Conservation (phyloP, 2,888 invertebrate genomes). For the Stenurella melanura region DNA sequence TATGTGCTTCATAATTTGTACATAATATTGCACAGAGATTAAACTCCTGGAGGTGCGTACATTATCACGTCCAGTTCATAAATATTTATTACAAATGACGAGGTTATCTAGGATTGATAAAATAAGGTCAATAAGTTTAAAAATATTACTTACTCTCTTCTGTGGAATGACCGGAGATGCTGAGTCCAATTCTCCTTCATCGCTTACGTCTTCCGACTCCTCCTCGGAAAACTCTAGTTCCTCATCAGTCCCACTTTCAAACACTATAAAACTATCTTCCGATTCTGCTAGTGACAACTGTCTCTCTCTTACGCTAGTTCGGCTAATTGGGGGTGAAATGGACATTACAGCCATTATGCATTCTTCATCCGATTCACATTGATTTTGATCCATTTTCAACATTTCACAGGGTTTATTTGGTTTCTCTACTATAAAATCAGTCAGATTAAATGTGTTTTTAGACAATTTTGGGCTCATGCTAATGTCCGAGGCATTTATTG, state of each 20-base stretch:
- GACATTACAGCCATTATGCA: neutral
- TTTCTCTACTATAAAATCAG: conserved; percentile 46
- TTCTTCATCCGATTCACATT: conserved; percentile 26
- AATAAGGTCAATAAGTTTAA: neutral
- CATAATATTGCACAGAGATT: too few species aligned
- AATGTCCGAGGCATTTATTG: conserved; percentile 37
- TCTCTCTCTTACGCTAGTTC: conserved; percentile 38
- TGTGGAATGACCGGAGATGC: conserved; percentile 48
- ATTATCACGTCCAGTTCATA: too few species aligned
- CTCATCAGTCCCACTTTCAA: conserved; percentile 71
- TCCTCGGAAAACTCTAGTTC: conserved; percentile 48
- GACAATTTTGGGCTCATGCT: conserved; percentile 34
- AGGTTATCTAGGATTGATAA: too few species aligned
- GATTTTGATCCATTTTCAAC: conserved; percentile 5
- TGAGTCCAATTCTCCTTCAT: conserved; percentile 53
- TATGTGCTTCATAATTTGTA: too few species aligned
- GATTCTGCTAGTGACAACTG: conserved; percentile 70
- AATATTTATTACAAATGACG: too few species aligned
- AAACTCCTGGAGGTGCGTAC: too few species aligned
- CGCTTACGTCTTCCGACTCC: conserved; percentile 45
- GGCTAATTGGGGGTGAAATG: conserved; percentile 31
- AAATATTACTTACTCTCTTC: conserved; percentile 52
- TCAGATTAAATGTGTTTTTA: conserved; percentile 28
- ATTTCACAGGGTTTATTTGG: conserved; percentile 9
- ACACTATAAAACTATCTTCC: conserved; percentile 77